These are phyloP conservation scores for Sceloporus undulatus DNA, from an alignment of 2,113 vertebrate genomes.

Conservation along the genomic window DNA sequence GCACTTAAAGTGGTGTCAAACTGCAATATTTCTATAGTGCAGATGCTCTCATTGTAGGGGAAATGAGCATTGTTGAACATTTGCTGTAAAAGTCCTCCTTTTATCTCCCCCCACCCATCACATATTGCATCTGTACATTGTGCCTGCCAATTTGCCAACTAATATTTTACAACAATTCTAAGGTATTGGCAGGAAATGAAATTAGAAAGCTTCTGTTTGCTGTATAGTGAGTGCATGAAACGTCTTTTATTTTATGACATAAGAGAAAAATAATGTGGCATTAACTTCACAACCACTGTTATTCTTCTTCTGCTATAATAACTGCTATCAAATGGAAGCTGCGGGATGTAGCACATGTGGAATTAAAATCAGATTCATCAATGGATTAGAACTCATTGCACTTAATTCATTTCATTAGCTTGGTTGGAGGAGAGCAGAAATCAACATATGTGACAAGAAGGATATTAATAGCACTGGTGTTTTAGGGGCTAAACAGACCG, in stretches of 20 bases:
- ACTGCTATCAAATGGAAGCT: neutral
- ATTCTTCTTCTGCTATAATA: neutral
- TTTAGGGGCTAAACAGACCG: too few relatives aligned
- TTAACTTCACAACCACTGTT: neutral
- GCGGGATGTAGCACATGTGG: neutral
- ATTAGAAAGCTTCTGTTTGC: conserved; percentile 3
- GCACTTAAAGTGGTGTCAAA: too few relatives aligned
- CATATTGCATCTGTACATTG: neutral
- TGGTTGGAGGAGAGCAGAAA: neutral
- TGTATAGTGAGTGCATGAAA: neutral
- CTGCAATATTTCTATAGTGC: too few relatives aligned
- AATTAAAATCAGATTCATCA: conserved; percentile 20
- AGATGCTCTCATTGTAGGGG: too few relatives aligned
- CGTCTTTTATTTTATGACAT: neutral
- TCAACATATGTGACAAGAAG: neutral
- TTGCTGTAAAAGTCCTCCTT: neutral
- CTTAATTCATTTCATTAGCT: neutral
- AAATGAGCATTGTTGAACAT: neutral
- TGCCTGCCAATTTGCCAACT: neutral
- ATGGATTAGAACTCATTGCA: neutral
- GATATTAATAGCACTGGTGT: too few relatives aligned
- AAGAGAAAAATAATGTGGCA: conserved; percentile 4
- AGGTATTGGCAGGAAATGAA: neutral
- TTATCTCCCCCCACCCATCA: neutral
- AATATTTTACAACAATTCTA: neutral